Evolutionary conservation across 2,113 vertebrate species (phyloP).

Genomic region (Saguinus midas): DNA sequence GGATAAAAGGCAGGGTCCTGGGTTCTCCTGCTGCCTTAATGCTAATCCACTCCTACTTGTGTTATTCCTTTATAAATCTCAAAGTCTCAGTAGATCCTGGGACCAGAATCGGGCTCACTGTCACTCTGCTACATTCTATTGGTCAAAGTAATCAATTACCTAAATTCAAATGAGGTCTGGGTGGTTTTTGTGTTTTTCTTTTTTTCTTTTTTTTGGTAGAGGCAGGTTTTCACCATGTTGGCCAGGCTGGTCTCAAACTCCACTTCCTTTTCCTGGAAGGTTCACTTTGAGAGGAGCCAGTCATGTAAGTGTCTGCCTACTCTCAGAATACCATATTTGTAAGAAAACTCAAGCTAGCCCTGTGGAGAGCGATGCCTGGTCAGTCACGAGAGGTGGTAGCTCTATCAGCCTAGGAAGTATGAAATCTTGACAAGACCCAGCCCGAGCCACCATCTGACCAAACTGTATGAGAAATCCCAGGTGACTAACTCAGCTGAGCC

Average conservation of each 20-base stretch:
- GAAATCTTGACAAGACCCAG: background rate
- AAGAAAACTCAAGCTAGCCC: background rate
- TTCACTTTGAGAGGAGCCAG: background rate
- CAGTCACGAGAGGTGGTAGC: background rate
- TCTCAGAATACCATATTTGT: background rate
- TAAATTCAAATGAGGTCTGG: background rate
- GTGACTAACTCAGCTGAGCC: background rate
- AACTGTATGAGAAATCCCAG: background rate
- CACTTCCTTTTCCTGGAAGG: background rate
- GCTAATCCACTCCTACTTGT: background rate
- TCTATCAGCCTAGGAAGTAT: background rate
- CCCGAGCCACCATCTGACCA: background rate
- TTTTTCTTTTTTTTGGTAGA: background rate
- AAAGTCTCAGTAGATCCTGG: background rate
- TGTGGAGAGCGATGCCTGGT: background rate
- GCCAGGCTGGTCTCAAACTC: background rate
- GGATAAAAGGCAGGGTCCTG: background rate
- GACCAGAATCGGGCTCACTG: background rate
- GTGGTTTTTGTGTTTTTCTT: background rate
- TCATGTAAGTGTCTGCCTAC: background rate
- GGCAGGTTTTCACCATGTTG: background rate
- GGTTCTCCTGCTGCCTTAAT: too few relatives aligned
- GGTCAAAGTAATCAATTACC: background rate
- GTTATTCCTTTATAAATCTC: background rate
- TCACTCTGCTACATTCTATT: background rate